phyloP scores from a whole-genome alignment of 2,797 vertebrate species.

The Pantherophis alleghaniensis region DNA sequence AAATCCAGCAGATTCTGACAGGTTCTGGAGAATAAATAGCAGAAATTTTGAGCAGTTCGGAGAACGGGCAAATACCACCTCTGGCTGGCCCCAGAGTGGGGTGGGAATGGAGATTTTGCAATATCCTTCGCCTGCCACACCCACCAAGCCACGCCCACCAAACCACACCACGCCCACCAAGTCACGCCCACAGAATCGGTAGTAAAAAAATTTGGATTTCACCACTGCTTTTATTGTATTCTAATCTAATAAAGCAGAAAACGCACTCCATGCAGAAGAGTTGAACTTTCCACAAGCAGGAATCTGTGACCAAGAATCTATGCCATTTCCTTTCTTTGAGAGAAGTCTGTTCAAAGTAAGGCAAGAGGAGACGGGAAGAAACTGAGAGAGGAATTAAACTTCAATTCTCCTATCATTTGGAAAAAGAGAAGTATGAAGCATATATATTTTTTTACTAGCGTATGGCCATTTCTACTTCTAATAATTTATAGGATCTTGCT shows the following conservation, averaged over 20 bases:
- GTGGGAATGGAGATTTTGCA: too few species aligned
- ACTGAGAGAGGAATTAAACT: background rate
- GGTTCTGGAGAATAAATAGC: too few species aligned
- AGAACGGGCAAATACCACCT: too few species aligned
- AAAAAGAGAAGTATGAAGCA: background rate
- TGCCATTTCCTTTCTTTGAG: background rate
- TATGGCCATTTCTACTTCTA: background rate
- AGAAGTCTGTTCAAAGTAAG: background rate
- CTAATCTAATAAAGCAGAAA: background rate
- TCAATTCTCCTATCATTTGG: background rate
- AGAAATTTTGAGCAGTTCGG: too few species aligned
- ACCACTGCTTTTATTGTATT: background rate
- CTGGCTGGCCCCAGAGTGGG: too few species aligned
- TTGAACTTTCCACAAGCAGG: background rate
- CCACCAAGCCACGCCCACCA: too few species aligned
- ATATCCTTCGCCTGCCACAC: too few species aligned
- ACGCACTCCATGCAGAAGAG: background rate
- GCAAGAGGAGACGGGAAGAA: background rate
- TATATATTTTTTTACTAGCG: background rate
- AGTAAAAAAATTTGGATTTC: too few species aligned
- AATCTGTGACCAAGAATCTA: background rate
- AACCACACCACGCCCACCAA: too few species aligned
- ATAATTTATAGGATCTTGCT: background rate
- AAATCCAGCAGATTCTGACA: too few species aligned
- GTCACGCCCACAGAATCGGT: too few species aligned